These are phyloP conservation scores for Aproaerema taeniolella DNA, from an alignment of 2,888 invertebrate genomes.

Conservation along the genomic window DNA sequence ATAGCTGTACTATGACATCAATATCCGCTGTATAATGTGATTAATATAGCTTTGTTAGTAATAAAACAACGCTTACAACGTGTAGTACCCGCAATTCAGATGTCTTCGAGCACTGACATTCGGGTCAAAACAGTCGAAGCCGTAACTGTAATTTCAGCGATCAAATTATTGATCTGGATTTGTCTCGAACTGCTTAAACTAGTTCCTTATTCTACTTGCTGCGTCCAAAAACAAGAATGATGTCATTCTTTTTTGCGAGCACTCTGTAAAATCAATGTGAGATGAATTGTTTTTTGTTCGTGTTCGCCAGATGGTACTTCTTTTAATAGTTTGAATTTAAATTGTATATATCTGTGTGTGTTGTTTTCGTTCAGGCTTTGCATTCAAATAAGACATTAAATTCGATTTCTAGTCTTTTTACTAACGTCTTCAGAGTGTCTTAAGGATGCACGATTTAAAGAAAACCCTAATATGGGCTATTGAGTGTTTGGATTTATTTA, in stretches of 20 bases:
- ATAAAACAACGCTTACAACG: conserved; percentile 28
- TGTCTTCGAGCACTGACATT: conserved; percentile 34
- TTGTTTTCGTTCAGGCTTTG: conserved; percentile 25
- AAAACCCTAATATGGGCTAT: too few relatives aligned
- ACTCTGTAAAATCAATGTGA: conserved; percentile 51
- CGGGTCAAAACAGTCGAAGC: conserved; percentile 48
- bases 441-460: too few relatives aligned
- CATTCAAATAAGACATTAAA: too few relatives aligned
- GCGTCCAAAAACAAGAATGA: conserved; percentile 45
- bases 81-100: conserved; percentile 12
- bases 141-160: conserved; percentile 55
- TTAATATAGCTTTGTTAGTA: conserved; percentile 29
- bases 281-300: conserved; percentile 62
- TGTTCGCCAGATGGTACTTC: conserved; percentile 48
- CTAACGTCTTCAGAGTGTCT: too few relatives aligned
- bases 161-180: conserved; percentile 40
- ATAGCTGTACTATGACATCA: conserved; percentile 40
- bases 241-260: conserved; percentile 60
- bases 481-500: too few relatives aligned
- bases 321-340: conserved; percentile 52
- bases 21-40: conserved; percentile 34
- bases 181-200: conserved; percentile 35
- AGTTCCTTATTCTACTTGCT: conserved; percentile 27
- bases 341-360: conserved; percentile 26
- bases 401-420: too few relatives aligned